These are phyloP conservation scores for Neosalanx taihuensis DNA, from an alignment of 2,797 vertebrate species.

Conservation along the genomic window DNA sequence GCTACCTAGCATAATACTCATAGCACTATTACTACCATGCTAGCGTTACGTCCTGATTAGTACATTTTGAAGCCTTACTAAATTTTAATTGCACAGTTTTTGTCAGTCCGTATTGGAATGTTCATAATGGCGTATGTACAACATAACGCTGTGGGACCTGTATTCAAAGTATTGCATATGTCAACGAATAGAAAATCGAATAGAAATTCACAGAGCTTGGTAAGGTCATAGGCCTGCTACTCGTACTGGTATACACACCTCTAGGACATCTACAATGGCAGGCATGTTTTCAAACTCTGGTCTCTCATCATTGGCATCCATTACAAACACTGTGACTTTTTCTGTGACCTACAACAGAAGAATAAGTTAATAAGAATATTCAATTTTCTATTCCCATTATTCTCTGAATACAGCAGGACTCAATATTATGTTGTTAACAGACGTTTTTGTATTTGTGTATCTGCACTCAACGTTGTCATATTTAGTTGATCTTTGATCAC, in stretches of 20 bases:
- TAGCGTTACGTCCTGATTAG: too few species aligned
- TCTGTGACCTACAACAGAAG: constrained; percentile 81
- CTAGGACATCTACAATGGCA: constrained; percentile 82
- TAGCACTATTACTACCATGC: too few species aligned
- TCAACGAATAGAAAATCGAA: too few species aligned
- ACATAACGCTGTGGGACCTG: too few species aligned
- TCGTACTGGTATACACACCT: constrained; percentile 68
- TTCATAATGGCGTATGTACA: too few species aligned
- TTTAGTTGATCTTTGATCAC: background rate
- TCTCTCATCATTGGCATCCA: constrained; percentile 91
- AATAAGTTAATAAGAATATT: background rate
- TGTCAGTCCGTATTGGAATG: too few species aligned
- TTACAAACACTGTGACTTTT: constrained; percentile 90
- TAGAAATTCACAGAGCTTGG: too few species aligned
- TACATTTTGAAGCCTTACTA: too few species aligned
- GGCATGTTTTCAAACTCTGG: constrained; percentile 91
- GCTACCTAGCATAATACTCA: too few species aligned
- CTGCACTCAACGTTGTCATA: background rate
- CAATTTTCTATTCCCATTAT: background rate
- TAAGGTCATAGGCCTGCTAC: background rate
- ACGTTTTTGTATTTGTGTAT: background rate
- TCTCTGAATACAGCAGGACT: too few species aligned
- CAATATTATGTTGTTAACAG: background rate
- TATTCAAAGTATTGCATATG: too few species aligned
- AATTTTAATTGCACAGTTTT: too few species aligned